These are phyloP conservation scores for Anthopleura sola DNA, from an alignment of 64 coral and sea anemone genomes.

Conservation along the genomic window DNA sequence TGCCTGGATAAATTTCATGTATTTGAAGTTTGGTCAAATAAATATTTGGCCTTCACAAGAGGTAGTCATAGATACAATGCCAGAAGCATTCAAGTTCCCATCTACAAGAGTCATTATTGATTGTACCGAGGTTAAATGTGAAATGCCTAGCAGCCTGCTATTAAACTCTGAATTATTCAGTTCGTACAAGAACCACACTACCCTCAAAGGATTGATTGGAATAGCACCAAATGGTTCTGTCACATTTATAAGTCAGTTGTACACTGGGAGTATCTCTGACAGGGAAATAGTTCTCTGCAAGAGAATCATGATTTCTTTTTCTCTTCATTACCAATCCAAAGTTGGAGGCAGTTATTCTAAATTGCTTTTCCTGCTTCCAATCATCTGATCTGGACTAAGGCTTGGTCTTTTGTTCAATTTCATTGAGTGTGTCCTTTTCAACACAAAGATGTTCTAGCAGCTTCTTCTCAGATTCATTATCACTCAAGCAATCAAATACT, in stretches of 20 bases:
- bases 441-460: too few species aligned
- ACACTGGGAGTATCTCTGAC: conserved; percentile 36
- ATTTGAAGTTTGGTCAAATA: conserved; percentile 31
- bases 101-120: conserved; percentile 43
- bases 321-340: conserved; percentile 33
- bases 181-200: too few species aligned
- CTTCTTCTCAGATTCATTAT: too few species aligned
- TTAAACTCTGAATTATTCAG: conserved; percentile 36
- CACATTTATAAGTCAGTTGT: conserved; percentile 36
- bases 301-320: conserved; percentile 49
- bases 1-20: conserved; percentile 54
- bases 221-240: too few species aligned
- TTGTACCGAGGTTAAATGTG: conserved; percentile 34
- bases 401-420: too few species aligned
- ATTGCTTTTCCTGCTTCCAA: conserved; percentile 48
- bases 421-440: too few species aligned
- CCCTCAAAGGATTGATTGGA: too few species aligned
- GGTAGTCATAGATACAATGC: conserved; percentile 34
- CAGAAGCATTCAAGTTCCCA: conserved; percentile 34
- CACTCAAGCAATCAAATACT: too few species aligned
- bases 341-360: conserved; percentile 63
- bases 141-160: conserved; percentile 45
- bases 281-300: conserved; percentile 46
- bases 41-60: conserved; percentile 44
- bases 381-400: conserved; percentile 26